Evolutionary conservation across 2,888 invertebrate genomes (phyloP), one percentile per base, ranked within the genome.

Genomic region (Hololepta plana): DNA sequence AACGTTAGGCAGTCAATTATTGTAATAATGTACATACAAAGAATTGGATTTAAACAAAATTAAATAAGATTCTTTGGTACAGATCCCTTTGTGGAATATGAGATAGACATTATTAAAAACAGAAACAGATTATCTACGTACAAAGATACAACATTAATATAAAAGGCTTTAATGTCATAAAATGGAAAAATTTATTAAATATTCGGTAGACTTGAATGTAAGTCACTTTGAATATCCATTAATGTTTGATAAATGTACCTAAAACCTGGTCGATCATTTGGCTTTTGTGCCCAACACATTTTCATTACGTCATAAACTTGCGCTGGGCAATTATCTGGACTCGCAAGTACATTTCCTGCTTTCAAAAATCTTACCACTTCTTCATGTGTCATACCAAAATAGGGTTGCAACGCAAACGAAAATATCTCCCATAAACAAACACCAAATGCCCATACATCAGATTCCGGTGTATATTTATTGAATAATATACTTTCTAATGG

Each of bases 371-470:
- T 80, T 8, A 91, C 85, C 15, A 95, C 93, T 60, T 95, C 91
- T 52, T 91, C 91, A 48, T 95, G 93, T 7, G 90, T 90, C 79
- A 91, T 81, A 4, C 91, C 93, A 52, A 87, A 91, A 49, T 95
- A 95, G 5, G 95, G 95, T 54, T 95, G 93, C 33, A 91, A 61
- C 12, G 91, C 91, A 57, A 87, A 93, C 23, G 90, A 84, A 54
- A 91, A 93, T 46, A 93, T 85, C 59, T 95, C 95, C 93, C 93
- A 95, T 21, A 93, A 60, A 45, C 88, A 84, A 10, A 95, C 87
- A 26, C 91, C 95, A 58, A 81, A 95, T 8, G 93, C 91, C 93
- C 93, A 95, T 2, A 95, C 87, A 57, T 95, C 95, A 7, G 91
- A 88, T 52, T 93, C 90, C 33, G 85, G 67, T 8, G 93, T 91